phyloP scores from a whole-genome alignment of 2,797 vertebrate genomes.

The Liasis olivaceus region DNA sequence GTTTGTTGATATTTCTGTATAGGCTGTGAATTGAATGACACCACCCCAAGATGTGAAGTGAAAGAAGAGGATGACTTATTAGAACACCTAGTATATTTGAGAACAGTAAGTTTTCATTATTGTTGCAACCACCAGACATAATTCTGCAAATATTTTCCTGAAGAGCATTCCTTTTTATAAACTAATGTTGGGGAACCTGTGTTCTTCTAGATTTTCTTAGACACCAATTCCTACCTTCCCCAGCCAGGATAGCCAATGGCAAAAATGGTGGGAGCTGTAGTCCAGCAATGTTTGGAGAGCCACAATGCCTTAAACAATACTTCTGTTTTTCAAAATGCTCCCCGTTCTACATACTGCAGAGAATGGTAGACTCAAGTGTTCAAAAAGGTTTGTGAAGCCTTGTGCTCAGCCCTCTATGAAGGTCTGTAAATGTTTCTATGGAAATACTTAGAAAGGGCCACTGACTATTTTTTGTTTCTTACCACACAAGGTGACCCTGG shows the following conservation, averaged over 20 bases:
- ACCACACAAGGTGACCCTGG: conserved; percentile 65
- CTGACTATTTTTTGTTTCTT: neutral
- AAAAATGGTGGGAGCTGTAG: neutral
- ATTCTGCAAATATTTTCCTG: neutral
- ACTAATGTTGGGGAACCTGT: neutral
- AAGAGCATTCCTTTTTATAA: neutral
- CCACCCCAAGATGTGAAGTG: conserved; percentile 52
- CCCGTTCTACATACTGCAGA: neutral
- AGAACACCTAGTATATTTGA: conserved; percentile 71
- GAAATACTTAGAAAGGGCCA: neutral
- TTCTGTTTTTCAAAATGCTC: neutral
- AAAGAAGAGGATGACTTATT: conserved; percentile 59
- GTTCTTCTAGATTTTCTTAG: neutral
- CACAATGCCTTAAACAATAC: neutral
- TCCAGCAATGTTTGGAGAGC: neutral
- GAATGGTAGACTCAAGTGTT: neutral
- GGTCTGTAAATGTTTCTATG: neutral
- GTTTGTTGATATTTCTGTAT: neutral
- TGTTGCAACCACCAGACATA: neutral
- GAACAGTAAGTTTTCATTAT: conserved; percentile 52
- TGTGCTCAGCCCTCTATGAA: neutral
- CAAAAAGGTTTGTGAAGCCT: neutral
- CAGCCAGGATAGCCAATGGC: neutral
- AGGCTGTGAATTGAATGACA: conserved; percentile 67
- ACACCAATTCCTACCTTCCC: neutral